Percentiles rank a stretch among this genome's conserved stretches.
Evolutionary conservation across 2,113 vertebrate species (phyloP).

Genomic region (Camarhynchus parvulus): DNA sequence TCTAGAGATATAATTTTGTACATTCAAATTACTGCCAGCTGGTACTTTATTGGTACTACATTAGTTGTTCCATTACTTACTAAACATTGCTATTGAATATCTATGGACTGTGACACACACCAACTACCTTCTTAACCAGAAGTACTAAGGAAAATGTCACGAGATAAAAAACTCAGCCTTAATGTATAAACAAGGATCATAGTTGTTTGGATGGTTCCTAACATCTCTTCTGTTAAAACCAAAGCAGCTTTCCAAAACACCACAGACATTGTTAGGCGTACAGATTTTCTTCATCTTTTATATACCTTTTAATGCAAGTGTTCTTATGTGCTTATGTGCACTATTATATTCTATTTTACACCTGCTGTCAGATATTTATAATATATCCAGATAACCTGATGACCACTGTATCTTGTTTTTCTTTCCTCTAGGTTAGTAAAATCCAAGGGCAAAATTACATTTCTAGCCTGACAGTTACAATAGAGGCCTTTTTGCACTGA

Average conservation of each 20-base stretch:
- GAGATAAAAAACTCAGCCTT: neutral
- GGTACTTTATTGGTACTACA: neutral
- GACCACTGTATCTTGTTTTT: neutral
- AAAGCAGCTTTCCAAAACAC: neutral
- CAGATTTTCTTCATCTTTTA: neutral
- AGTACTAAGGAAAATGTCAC: neutral
- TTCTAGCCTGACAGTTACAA: neutral
- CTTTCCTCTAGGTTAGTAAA: neutral
- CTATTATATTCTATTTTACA: neutral
- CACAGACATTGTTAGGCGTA: neutral
- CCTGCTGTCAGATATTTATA: neutral
- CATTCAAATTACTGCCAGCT: neutral
- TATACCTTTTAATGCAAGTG: neutral
- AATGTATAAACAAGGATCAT: neutral
- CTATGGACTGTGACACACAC: neutral
- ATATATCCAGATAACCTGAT: neutral
- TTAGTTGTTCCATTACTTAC: neutral
- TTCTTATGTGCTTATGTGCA: neutral
- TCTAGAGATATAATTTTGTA: neutral
- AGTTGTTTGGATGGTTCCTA: neutral
- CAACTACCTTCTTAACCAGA: neutral
- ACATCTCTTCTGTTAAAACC: neutral
- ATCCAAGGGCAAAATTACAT: neutral
- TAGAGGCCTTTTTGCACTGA: neutral
- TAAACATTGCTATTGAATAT: neutral